Base-by-base conservation (phyloP, 2,797 vertebrate genomes). In the Intellagama lesueurii region DNA sequence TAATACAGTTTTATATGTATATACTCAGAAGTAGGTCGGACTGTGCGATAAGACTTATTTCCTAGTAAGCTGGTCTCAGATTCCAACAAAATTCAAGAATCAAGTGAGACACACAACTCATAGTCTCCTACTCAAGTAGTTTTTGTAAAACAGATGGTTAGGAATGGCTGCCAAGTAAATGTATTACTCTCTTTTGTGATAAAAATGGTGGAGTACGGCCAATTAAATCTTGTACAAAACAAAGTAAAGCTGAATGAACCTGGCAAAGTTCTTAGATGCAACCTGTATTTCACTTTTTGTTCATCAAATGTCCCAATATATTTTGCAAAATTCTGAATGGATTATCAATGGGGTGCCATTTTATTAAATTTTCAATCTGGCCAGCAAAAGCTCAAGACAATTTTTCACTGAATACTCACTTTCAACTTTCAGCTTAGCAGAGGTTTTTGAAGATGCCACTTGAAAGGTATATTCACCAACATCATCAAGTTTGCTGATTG, bases 381-480 rank as follows among this genome's bases (percentile, higher is more conserved):
- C 47, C 35, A 66, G 22, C 64, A n/a, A 17, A 7, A 40, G n/a
- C 47, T 32, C 40, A 47, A 81, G 14, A 1, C 49, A 68, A 17
- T 7, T 56, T 85, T 75, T 70, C 47, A 75, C 52, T 2, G 5
- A 30, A 66, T 40, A 97, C 97, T 92, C 95, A 99, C 99, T 98
- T 97, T 99, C 99, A 0, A 99, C 98, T 91, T 97, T 98, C 81
- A 99, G 97, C 93, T 98, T 98, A 77, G 98, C 99, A 22, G 98
- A 98, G 75, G 99, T 99, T 96, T 98, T 99, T 78, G 99, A 99
- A 95, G 97, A 98, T 93, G 98, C 98, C 94, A 99, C 98, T 97
- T 99, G 98, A 93, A 99, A 99, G 87, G 98, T 98, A 49, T 99
- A 99, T 95, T 99, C 99, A 76, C 98, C 98, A 16, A 98, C 95